Evolutionary conservation across 2,888 invertebrate genomes (phyloP).

Genomic region (Synergus umbraculus): DNA sequence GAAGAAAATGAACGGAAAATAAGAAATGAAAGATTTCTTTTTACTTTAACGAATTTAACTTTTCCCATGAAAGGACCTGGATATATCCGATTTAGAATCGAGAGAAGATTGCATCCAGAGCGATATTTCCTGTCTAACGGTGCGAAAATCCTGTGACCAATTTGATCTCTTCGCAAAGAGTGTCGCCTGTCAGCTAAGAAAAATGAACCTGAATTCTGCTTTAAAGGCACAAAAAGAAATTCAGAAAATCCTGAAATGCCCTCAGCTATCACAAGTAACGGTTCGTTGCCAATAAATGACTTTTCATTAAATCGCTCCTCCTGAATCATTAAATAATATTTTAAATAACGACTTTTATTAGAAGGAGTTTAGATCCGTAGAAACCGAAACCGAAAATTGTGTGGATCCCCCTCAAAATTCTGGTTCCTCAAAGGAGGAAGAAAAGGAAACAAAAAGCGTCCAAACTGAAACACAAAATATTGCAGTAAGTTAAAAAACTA

Average conservation of each 20-base stretch:
- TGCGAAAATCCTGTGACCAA: slow-evolving; percentile 50
- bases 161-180: slow-evolving; percentile 59
- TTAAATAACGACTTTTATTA: no score
- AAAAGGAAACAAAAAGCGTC: not conserved
- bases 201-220: slow-evolving; percentile 53
- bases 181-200: slow-evolving; percentile 55
- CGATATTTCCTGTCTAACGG: slow-evolving; percentile 42
- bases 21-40: not conserved
- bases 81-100: slow-evolving; percentile 2
- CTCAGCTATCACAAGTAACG: not conserved
- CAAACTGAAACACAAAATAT: not conserved
- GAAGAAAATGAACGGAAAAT: not conserved
- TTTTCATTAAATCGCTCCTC: not conserved
- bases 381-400: not conserved
- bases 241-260: slow-evolving; percentile 52
- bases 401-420: not conserved
- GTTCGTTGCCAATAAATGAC: not conserved
- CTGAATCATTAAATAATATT: not conserved
- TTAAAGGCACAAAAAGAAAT: slow-evolving; percentile 56
- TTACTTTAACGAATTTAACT: not conserved
- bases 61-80: not conserved
- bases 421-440: not conserved
- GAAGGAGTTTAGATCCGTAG: not conserved
- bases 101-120: slow-evolving; percentile 1
- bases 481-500: not conserved